A percentile compares a stretch with the other conserved stretches of the same genome.
Evolutionary conservation across 2,113 vertebrate species (phyloP).

Genomic region (Aegotheles bennettii): DNA sequence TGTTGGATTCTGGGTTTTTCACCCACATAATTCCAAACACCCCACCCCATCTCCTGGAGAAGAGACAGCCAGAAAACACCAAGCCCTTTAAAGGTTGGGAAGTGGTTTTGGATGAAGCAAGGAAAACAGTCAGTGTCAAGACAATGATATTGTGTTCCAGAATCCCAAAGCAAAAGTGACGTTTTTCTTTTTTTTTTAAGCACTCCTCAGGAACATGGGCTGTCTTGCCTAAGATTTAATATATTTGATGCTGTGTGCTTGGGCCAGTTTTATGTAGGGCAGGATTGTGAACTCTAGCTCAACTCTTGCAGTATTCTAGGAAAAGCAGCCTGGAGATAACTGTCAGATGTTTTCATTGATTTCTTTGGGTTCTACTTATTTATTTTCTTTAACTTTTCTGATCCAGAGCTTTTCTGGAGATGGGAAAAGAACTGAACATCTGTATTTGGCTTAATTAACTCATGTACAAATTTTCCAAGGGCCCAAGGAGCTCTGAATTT

Average conservation of each 20-base stretch:
- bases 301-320: neutral
- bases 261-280: neutral
- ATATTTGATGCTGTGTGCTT: neutral
- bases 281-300: neutral
- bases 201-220: neutral
- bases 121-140: neutral
- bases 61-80: neutral
- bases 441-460: neutral
- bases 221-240: neutral
- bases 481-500: neutral
- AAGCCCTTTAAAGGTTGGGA: neutral
- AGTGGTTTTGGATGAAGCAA: neutral
- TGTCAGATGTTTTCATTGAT: neutral
- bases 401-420: neutral
- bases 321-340: neutral
- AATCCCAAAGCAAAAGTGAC: neutral
- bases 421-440: neutral
- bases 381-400: neutral
- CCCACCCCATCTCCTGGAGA: neutral
- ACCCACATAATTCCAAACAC: neutral
- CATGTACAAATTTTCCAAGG: neutral
- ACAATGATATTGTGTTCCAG: neutral
- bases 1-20: neutral
- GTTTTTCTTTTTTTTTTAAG: neutral
- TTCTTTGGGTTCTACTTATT: neutral